phyloP scores from a whole-genome alignment of 2,797 vertebrate genomes.

The Schizopygopsis malacanthus region DNA sequence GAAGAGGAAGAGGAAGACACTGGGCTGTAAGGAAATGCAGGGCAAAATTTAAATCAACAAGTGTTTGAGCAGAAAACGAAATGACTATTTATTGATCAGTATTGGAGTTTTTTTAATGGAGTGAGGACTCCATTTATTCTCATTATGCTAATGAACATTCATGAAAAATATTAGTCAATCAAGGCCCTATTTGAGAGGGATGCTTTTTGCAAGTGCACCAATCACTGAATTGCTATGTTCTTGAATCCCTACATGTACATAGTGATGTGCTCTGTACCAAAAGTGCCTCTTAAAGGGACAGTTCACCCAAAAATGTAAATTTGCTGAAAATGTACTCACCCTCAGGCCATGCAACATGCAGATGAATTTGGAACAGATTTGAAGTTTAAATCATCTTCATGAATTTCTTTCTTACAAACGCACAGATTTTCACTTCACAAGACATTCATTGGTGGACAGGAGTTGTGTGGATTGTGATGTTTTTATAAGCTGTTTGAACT shows the following conservation, averaged over 20 bases:
- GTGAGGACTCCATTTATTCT: constrained; percentile 24
- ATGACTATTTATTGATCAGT: constrained; percentile 11
- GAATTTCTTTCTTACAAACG: background rate
- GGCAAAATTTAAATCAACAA: background rate
- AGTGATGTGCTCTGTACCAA: background rate
- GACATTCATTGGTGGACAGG: too few species aligned
- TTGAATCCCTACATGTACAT: background rate
- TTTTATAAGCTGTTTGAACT: background rate
- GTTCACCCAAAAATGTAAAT: background rate
- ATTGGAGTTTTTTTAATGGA: constrained; percentile 5
- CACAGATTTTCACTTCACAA: background rate
- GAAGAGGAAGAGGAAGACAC: constrained; percentile 72
- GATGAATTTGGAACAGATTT: background rate
- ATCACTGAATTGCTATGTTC: constrained; percentile 1
- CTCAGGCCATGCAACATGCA: background rate
- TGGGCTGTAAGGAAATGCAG: constrained; percentile 46
- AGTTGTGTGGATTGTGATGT: background rate
- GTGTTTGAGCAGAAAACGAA: background rate
- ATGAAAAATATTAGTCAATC: constrained; percentile 7
- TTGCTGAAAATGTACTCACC: background rate
- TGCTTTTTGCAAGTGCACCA: background rate
- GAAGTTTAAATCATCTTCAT: background rate
- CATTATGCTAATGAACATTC: constrained; percentile 43
- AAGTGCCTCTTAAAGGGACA: constrained; percentile 22
- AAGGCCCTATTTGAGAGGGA: constrained; percentile 20